A percentile compares a stretch with the other conserved stretches of the same genome.
phyloP scores from a whole-genome alignment of 2,113 vertebrate species.

The Australoheros scitulus region DNA sequence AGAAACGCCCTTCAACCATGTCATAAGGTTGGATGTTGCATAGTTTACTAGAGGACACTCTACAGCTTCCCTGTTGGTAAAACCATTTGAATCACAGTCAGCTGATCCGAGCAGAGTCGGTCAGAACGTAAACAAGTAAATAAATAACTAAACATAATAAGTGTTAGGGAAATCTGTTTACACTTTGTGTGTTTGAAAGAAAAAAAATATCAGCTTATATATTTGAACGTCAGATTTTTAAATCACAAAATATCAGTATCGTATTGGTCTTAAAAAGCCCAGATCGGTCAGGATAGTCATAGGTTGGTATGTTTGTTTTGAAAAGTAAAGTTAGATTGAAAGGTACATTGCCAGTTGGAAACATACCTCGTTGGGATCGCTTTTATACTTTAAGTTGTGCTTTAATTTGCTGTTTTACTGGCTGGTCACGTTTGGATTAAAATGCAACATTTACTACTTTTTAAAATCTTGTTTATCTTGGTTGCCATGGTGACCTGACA shows the following conservation, averaged over 20 bases:
- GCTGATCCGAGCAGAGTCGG: not conserved
- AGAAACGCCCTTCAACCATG: not conserved
- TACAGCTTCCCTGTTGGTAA: too few relatives aligned
- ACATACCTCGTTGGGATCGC: not conserved
- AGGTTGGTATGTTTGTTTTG: too few relatives aligned
- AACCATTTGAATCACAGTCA: too few relatives aligned
- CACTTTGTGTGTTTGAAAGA: not conserved
- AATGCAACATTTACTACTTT: not conserved
- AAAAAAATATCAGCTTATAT: not conserved
- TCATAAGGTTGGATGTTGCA: not conserved
- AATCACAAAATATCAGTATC: not conserved
- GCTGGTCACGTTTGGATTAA: not conserved
- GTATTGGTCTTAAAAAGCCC: not conserved
- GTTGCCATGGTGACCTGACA: not conserved
- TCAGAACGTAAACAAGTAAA: too few relatives aligned
- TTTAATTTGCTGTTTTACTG: not conserved
- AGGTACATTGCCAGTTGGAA: not conserved
- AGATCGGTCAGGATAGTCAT: not conserved
- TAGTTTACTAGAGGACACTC: too few relatives aligned
- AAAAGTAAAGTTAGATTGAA: not conserved
- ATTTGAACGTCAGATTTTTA: not conserved
- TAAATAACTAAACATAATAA: not conserved
- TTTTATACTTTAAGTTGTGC: not conserved
- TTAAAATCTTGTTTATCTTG: too few relatives aligned
- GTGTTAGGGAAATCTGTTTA: not conserved